Evolutionary conservation across 1,140 invertebrate species (phyloP).

Genomic region (Streblospio benedicti): DNA sequence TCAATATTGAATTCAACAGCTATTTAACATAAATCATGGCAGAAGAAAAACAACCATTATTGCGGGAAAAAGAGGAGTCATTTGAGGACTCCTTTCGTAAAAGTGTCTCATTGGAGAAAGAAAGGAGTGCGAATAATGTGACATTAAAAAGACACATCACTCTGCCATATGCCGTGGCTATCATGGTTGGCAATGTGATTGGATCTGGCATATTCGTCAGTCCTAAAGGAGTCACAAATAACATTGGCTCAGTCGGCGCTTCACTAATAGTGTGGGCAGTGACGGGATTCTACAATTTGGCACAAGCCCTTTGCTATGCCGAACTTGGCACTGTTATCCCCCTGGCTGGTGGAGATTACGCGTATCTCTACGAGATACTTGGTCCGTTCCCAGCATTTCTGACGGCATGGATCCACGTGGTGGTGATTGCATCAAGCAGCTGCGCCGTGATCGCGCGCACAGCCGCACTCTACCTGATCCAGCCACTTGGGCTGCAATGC

Average conservation of each 20-base stretch:
- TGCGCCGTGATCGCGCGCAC: constrained; percentile 8
- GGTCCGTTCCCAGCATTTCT: constrained; percentile 6
- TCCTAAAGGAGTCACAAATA: constrained; percentile 27
- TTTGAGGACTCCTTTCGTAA: no score
- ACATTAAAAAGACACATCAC: constrained; percentile 15
- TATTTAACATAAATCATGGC: no score
- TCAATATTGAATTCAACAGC: no score
- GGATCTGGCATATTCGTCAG: constrained; percentile 27
- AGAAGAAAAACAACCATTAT: no score
- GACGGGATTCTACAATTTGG: constrained; percentile 35
- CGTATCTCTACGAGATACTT: constrained; percentile 11
- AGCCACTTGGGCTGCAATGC: background rate
- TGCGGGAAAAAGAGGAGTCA: no score
- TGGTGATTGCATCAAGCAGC: background rate
- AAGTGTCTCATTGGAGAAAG: no score
- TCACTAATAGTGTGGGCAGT: constrained; percentile 37
- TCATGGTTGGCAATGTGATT: constrained; percentile 20
- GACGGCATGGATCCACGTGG: constrained; percentile 1
- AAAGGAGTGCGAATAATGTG: no score
- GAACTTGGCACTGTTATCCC: constrained; percentile 21
- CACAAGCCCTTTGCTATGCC: constrained; percentile 41
- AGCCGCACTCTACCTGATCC: constrained; percentile 1
- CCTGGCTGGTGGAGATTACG: constrained; percentile 8
- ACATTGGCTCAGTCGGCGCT: constrained; percentile 37
- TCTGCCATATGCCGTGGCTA: background rate